phyloP scores from a whole-genome alignment of 30 jellyfish, hydroid and myxozoan species.

The Clytia hemisphaerica region DNA sequence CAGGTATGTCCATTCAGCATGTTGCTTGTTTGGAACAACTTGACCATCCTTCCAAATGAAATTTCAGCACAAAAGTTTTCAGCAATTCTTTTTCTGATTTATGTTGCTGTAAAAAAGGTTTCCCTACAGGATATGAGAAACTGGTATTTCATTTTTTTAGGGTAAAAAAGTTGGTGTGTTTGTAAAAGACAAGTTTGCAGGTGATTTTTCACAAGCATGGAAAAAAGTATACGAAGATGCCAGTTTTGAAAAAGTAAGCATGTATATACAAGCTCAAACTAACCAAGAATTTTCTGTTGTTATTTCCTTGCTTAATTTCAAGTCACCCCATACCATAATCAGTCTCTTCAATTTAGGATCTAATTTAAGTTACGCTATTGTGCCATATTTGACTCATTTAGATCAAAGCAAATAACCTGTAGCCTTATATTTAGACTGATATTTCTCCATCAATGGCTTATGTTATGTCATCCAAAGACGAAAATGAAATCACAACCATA shows the following conservation, averaged over 20 bases:
- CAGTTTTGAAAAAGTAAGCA: constrained; percentile 56
- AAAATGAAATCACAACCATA: constrained; percentile 46
- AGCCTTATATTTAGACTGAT: constrained; percentile 60
- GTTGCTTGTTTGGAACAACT: too few species aligned
- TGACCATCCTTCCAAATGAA: too few species aligned
- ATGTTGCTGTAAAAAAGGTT: too few species aligned
- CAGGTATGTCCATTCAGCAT: too few species aligned
- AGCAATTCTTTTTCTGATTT: too few species aligned
- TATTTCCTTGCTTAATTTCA: background rate
- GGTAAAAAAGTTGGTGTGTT: constrained; percentile 78
- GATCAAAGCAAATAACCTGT: background rate
- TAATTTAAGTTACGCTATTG: background rate
- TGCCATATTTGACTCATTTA: background rate
- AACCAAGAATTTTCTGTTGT: background rate
- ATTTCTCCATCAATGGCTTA: constrained; percentile 78
- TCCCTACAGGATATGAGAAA: too few species aligned
- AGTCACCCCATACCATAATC: background rate
- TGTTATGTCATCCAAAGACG: constrained; percentile 86
- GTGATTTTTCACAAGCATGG: constrained; percentile 90
- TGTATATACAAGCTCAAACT: background rate
- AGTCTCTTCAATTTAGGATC: too few species aligned
- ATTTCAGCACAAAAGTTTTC: too few species aligned
- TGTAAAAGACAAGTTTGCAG: constrained; percentile 85
- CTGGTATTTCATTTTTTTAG: constrained; percentile 26
- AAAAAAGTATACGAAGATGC: constrained; percentile 43